Percentiles rank a stretch among this genome's conserved stretches.
These are phyloP conservation scores for Cyphomyrus plagiostoma DNA, from an alignment of 2,113 vertebrate species.

Conservation along the genomic window DNA sequence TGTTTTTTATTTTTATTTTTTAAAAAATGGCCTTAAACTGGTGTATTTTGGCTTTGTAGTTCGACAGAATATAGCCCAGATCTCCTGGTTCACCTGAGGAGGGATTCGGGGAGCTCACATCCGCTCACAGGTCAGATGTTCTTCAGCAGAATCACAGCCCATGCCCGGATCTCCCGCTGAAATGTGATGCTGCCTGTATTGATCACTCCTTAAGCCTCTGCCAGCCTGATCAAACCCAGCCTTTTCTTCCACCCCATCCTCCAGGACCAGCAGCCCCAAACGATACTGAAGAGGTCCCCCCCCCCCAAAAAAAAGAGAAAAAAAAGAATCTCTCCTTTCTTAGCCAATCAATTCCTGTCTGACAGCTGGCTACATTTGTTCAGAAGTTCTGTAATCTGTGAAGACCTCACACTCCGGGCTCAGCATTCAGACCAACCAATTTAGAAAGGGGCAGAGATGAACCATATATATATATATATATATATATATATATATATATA, in stretches of 20 bases:
- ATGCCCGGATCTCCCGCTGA: constrained; percentile 41
- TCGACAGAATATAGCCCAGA: neutral
- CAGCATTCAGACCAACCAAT: constrained; percentile 26
- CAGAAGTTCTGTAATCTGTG: constrained; percentile 61
- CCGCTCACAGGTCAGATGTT: constrained; percentile 11
- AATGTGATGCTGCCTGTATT: constrained; percentile 54
- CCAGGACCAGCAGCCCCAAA: constrained; percentile 41
- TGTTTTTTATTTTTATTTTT: neutral
- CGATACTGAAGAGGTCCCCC: constrained; percentile 28
- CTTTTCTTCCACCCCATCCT: constrained; percentile 51
- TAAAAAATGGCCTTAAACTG: neutral
- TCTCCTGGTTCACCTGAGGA: neutral
- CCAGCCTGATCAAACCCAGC: constrained; percentile 47
- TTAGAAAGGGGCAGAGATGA: too few species aligned
- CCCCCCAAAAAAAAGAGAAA: constrained; percentile 9
- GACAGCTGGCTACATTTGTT: constrained; percentile 56
- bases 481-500: too few species aligned
- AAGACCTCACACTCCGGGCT: constrained; percentile 54
- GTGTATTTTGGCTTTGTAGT: neutral
- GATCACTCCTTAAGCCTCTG: constrained; percentile 60
- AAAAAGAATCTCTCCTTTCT: constrained; percentile 53
- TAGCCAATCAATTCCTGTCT: constrained; percentile 68
- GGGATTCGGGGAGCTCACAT: neutral
- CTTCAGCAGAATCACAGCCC: neutral
- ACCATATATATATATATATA: neutral